A percentile compares a stretch with the other conserved stretches of the same genome.
Conservation (phyloP, 2,888 invertebrate species). For the Falcaria lacertinaria region DNA sequence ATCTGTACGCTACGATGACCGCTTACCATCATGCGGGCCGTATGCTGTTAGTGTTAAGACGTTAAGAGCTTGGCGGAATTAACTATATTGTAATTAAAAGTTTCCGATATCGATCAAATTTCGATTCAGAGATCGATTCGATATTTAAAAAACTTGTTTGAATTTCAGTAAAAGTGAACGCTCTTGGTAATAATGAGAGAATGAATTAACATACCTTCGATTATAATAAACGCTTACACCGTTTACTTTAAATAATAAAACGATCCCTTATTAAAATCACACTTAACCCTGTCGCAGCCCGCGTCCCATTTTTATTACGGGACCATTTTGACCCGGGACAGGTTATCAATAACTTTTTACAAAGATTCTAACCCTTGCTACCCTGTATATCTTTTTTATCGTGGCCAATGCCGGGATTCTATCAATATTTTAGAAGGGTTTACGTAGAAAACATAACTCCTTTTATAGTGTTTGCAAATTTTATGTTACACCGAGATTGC, state of each 20-base stretch:
- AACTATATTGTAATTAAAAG: too few relatives aligned
- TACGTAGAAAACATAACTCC: slow-evolving; percentile 37
- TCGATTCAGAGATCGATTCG: too few relatives aligned
- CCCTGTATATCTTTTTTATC: slow-evolving; percentile 37
- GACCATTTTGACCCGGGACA: slow-evolving; percentile 9
- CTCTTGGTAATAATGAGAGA: background rate
- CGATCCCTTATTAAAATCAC: slow-evolving; percentile 20
- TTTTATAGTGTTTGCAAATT: slow-evolving; percentile 42
- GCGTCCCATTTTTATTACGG: slow-evolving; percentile 9
- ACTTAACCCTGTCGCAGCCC: slow-evolving; percentile 19
- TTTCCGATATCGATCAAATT: too few relatives aligned
- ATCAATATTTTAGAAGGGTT: slow-evolving; percentile 42
- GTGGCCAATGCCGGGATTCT: slow-evolving; percentile 16
- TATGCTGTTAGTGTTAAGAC: too few relatives aligned
- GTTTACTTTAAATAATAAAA: slow-evolving; percentile 7
- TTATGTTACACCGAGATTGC: slow-evolving; percentile 37
- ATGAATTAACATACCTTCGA: background rate
- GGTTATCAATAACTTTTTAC: slow-evolving; percentile 36
- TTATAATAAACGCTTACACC: slow-evolving; percentile 9
- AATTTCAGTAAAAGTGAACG: too few relatives aligned
- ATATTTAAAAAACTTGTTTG: too few relatives aligned
- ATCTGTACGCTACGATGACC: too few relatives aligned
- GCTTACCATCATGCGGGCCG: too few relatives aligned
- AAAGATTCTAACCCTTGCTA: slow-evolving; percentile 25
- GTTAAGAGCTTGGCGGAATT: too few relatives aligned